phyloP scores from a whole-genome alignment of 2,113 vertebrate species.

The Regulus satrapa region DNA sequence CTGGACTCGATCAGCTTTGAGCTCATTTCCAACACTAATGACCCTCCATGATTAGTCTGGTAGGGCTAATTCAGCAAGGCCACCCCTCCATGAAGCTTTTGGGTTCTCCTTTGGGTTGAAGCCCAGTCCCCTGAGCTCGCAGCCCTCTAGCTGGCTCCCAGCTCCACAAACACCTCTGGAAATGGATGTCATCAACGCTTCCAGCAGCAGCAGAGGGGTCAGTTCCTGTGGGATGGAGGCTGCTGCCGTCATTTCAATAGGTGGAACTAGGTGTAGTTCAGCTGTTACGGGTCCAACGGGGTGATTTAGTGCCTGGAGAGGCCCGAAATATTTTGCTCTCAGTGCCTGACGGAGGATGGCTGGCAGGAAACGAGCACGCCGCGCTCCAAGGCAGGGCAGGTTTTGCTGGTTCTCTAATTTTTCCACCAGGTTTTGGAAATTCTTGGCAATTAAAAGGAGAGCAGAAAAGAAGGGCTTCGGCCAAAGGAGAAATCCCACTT shows the following conservation, averaged over 20 bases:
- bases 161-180: not conserved
- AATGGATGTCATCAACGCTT: slow-evolving; percentile 35
- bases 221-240: slow-evolving; percentile 44
- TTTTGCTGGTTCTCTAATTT: not conserved
- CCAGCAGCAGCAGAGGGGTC: slow-evolving; percentile 28
- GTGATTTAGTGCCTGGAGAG: slow-evolving; percentile 42
- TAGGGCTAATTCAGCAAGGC: not conserved
- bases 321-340: not conserved
- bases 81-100: not conserved
- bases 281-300: not conserved
- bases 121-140: not conserved
- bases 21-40: not conserved
- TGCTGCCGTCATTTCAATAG: slow-evolving; percentile 51
- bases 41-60: not conserved
- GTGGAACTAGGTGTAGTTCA: slow-evolving; percentile 67
- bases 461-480: not conserved
- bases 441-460: not conserved
- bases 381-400: not conserved
- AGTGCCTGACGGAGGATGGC: slow-evolving; percentile 16
- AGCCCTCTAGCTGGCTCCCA: not conserved
- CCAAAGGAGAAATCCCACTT: not conserved
- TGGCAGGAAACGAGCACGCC: not conserved
- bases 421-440: not conserved
- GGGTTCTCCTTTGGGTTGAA: not conserved
- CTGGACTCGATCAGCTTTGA: not conserved